These are phyloP conservation scores for Rotaria sp. DNA, from an alignment of 2,888 invertebrate species.

Conservation along the genomic window DNA sequence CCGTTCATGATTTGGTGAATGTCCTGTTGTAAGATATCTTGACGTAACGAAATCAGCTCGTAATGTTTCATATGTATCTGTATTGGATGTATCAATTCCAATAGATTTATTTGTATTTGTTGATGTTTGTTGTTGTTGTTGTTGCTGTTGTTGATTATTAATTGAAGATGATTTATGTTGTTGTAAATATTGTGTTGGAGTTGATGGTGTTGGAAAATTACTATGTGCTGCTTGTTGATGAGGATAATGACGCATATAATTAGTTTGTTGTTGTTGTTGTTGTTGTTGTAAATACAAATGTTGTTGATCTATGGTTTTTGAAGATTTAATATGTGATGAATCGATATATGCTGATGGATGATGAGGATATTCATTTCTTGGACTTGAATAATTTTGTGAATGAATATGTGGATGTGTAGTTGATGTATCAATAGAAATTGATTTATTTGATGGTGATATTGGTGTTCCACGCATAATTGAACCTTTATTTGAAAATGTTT, in stretches of 20 bases:
- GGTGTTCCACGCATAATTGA: conserved; percentile 24
- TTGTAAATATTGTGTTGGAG: neutral
- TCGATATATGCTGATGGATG: neutral
- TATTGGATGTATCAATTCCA: neutral
- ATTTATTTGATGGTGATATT: neutral
- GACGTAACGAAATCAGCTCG: conserved; percentile 27
- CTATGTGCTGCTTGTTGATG: neutral
- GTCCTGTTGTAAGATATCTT: neutral
- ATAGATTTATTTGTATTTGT: neutral
- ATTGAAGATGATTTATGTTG: neutral
- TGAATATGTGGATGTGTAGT: neutral
- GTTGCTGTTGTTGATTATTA: neutral
- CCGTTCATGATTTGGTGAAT: conserved; percentile 1
- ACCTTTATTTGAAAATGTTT: neutral
- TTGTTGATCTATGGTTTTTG: neutral
- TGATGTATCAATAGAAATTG: conserved; percentile 2
- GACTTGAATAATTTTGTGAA: neutral
- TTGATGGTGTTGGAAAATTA: neutral
- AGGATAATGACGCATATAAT: neutral
- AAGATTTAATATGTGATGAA: neutral
- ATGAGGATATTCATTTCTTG: neutral
- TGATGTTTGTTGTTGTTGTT: neutral
- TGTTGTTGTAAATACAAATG: neutral
- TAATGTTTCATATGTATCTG: conserved; percentile 19
- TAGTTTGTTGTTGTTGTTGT: neutral